phyloP scores from a whole-genome alignment of 2,797 vertebrate genomes.

The Scyliorhinus canicula region DNA sequence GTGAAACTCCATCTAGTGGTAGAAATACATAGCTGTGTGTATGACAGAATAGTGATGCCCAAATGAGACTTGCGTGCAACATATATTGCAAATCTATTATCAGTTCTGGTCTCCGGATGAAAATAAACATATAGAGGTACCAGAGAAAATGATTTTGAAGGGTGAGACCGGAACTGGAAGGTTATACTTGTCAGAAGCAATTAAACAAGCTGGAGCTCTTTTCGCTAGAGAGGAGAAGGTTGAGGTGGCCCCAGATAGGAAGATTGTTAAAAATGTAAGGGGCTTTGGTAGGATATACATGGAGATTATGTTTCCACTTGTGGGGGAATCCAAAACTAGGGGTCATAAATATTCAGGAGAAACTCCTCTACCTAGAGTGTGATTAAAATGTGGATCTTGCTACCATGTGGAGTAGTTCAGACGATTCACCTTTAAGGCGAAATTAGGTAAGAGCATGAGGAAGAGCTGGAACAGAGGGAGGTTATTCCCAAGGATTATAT shows the following conservation, averaged over 20 bases:
- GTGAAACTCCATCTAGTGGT: neutral
- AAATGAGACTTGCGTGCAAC: neutral
- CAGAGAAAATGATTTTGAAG: neutral
- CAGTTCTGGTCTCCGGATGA: neutral
- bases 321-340: neutral
- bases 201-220: neutral
- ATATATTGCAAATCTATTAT: neutral
- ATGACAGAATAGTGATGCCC: neutral
- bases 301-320: neutral
- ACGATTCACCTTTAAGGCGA: no score
- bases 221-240: neutral
- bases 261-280: no score
- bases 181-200: neutral
- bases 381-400: neutral
- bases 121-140: neutral
- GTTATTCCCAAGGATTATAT: no score
- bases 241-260: neutral
- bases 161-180: neutral
- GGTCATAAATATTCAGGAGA: neutral
- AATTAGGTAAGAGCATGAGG: no score
- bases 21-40: neutral
- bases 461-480: no score
- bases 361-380: neutral
- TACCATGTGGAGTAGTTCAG: neutral
- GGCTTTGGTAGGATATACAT: rapidly evolving